Evolutionary conservation across 2,888 invertebrate genomes (phyloP).

Genomic region (Asteroscopus sphinx): DNA sequence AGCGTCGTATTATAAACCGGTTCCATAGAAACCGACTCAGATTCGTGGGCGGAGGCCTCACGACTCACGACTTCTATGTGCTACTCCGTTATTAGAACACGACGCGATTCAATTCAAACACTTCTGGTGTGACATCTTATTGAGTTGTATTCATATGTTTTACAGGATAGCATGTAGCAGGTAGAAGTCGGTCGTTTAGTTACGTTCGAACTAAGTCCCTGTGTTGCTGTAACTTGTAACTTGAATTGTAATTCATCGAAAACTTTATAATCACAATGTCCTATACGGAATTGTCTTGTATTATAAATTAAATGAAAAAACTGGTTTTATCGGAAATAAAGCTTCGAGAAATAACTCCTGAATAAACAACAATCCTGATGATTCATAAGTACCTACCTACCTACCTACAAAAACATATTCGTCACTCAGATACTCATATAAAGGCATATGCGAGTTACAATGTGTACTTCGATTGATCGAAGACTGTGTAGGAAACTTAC

Average conservation of each 20-base stretch:
- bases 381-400: not conserved
- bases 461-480: no score
- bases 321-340: constrained; percentile 1
- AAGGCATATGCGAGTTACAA: not conserved
- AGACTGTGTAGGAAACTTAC: no score
- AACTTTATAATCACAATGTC: no score
- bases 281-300: no score
- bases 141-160: not conserved
- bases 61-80: not conserved
- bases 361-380: not conserved
- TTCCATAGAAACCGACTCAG: constrained; percentile 9
- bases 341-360: constrained; percentile 2
- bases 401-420: not conserved
- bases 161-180: no score
- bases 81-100: constrained; percentile 7
- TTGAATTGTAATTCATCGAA: no score
- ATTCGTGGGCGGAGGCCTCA: constrained; percentile 24
- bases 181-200: no score
- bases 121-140: not conserved
- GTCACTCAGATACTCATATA: not conserved
- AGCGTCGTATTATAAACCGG: constrained; percentile 29
- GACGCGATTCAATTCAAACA: constrained; percentile 7
- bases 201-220: not conserved
- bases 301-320: no score
- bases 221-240: not conserved